Evolutionary conservation across 2,113 vertebrate species (phyloP).

Genomic region (Poicephalus meyeri): DNA sequence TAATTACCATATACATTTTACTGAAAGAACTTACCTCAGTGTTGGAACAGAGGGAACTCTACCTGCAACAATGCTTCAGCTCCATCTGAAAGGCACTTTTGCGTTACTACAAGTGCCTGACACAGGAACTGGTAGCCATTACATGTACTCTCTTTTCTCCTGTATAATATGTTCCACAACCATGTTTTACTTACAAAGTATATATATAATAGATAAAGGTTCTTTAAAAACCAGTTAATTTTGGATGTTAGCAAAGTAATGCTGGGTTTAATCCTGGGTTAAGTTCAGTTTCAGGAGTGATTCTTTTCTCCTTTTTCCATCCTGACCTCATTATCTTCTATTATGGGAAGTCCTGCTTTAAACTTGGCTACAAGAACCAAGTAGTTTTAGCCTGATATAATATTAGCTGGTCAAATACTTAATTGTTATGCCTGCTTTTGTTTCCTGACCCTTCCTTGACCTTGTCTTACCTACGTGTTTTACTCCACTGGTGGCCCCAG

Average conservation of each 20-base stretch:
- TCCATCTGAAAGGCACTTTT: not conserved
- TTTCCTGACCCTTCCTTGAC: constrained; percentile 65
- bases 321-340: not conserved
- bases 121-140: not conserved
- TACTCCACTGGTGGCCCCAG: constrained; percentile 29
- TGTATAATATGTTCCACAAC: not conserved
- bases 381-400: not conserved
- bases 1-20: not conserved
- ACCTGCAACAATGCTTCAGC: not conserved
- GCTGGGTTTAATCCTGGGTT: not conserved
- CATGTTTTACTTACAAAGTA: not conserved
- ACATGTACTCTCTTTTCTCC: not conserved
- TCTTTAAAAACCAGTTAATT: not conserved
- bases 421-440: constrained; percentile 15
- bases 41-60: not conserved
- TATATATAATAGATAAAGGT: not conserved
- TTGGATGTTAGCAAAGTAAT: not conserved
- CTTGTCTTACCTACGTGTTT: constrained; percentile 59
- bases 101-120: not conserved
- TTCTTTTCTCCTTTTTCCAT: not conserved
- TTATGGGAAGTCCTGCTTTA: constrained; percentile 20
- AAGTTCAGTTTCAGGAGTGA: not conserved
- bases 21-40: not conserved
- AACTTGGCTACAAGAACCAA: not conserved
- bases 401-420: constrained; percentile 13